These are phyloP conservation scores for Leucopsar rothschildi DNA, from an alignment of 2,113 vertebrate species.

Conservation along the genomic window DNA sequence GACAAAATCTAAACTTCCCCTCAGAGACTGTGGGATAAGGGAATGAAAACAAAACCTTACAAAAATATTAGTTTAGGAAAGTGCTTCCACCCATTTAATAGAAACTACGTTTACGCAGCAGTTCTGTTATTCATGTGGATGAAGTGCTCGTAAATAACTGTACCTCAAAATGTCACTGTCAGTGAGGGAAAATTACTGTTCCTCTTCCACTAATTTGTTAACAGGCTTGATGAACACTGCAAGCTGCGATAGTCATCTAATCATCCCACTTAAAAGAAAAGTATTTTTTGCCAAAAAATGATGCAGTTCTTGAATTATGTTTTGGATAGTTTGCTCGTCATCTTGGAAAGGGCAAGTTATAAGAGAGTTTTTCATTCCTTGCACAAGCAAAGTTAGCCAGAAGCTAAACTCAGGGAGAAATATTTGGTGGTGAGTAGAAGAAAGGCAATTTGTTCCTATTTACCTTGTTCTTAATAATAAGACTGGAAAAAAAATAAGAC, in stretches of 20 bases:
- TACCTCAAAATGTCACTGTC: neutral
- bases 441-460: neutral
- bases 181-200: neutral
- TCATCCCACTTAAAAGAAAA: neutral
- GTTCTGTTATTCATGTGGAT: neutral
- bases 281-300: neutral
- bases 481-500: neutral
- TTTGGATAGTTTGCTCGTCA: neutral
- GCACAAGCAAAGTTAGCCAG: neutral
- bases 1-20: neutral
- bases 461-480: neutral
- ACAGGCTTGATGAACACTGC: neutral
- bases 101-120: neutral
- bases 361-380: neutral
- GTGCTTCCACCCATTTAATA: neutral
- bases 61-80: neutral
- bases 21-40: neutral
- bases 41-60: neutral
- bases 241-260: neutral
- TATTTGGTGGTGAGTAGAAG: neutral
- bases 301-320: neutral
- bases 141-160: neutral
- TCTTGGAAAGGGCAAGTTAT: neutral
- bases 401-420: neutral
- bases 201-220: neutral